Conservation (phyloP, 2,888 invertebrate genomes). For the Campopleginae sp. region DNA sequence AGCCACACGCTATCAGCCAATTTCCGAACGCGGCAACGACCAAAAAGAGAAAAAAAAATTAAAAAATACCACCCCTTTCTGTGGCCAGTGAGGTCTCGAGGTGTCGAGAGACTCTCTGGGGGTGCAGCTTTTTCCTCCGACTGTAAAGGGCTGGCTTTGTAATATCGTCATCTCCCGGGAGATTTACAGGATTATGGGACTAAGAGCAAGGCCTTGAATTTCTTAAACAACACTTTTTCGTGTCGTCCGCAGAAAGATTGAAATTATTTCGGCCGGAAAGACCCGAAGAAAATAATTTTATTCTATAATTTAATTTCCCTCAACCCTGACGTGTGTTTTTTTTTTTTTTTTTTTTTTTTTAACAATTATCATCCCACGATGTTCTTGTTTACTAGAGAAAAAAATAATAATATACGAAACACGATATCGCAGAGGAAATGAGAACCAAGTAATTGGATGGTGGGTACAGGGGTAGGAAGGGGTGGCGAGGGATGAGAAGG, state of each 20-base stretch:
- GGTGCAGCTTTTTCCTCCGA: background rate
- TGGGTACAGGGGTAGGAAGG: slow-evolving; percentile 1
- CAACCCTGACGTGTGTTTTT: background rate
- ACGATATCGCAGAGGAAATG: slow-evolving; percentile 40
- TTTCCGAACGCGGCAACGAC: background rate
- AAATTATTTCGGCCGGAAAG: background rate
- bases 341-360: background rate
- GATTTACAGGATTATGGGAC: background rate
- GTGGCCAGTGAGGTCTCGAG: background rate
- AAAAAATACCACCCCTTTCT: slow-evolving; percentile 11
- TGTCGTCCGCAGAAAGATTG: background rate
- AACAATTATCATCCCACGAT: background rate
- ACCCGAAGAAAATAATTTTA: background rate
- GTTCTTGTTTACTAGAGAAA: background rate
- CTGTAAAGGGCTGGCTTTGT: slow-evolving; percentile 1
- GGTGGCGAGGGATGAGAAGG: slow-evolving; percentile 5
- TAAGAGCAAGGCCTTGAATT: background rate
- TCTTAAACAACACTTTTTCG: background rate
- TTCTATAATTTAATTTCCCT: background rate
- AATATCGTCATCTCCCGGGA: background rate
- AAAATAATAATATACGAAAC: slow-evolving; percentile 30
- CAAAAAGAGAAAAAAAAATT: slow-evolving; percentile 10
- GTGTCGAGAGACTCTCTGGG: background rate
- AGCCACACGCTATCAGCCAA: slow-evolving; percentile 41
- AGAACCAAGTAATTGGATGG: slow-evolving; percentile 61